These are phyloP conservation scores for Drosophila subobscura DNA, from an alignment of 1,140 invertebrate genomes.

Conservation along the genomic window DNA sequence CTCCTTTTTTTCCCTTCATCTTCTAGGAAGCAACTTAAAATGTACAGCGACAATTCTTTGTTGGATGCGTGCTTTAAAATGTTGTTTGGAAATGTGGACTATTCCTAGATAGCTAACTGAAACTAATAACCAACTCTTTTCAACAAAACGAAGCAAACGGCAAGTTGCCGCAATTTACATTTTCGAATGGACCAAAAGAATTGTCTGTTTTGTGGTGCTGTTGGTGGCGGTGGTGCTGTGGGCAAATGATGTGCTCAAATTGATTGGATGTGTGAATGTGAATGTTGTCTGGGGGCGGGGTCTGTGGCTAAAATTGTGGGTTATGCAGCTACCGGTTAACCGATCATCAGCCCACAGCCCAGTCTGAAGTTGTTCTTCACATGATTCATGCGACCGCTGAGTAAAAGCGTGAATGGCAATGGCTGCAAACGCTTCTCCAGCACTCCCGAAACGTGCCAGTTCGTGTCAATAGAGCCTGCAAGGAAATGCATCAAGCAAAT, in stretches of 20 bases:
- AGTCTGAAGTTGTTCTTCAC: conserved; percentile 93
- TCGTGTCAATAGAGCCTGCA: conserved; percentile 95
- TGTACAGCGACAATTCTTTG: conserved; percentile 31
- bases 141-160: no score
- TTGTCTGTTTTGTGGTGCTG: no score
- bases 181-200: no score
- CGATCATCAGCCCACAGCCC: conserved; percentile 94
- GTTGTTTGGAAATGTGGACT: conserved; percentile 34
- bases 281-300: conserved; percentile 8
- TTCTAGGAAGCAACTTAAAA: conserved; percentile 45
- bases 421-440: conserved; percentile 96
- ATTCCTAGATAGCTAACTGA: conserved; percentile 4
- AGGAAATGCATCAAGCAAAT: conserved; percentile 23
- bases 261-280: conserved; percentile 18
- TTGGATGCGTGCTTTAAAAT: conserved; percentile 11
- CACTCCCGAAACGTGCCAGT: conserved; percentile 97
- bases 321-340: conserved; percentile 85
- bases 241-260: conserved; percentile 17
- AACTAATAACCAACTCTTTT: no score
- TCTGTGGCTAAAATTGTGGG: conserved; percentile 23
- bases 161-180: no score
- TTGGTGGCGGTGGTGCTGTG: neutral
- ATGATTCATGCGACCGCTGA: conserved; percentile 97
- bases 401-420: conserved; percentile 95
- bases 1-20: conserved; percentile 1